Evolutionary conservation across 2,797 vertebrate species (phyloP).

Genomic region (Steatocranus sp.): DNA sequence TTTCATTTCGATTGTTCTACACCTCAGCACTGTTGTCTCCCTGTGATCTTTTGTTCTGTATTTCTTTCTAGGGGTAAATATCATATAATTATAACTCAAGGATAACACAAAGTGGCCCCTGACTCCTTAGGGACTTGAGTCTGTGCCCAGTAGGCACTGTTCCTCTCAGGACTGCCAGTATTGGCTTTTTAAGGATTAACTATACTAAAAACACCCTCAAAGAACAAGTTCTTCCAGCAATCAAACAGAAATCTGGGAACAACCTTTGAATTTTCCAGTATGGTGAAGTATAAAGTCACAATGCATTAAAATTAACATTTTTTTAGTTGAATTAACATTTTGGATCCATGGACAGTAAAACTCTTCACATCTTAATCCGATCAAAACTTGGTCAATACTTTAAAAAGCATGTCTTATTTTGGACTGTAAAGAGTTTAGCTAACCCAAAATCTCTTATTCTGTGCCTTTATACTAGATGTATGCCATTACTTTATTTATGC

Average conservation of each 20-base stretch:
- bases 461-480: not conserved
- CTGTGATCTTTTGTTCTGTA: not conserved
- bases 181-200: not conserved
- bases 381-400: not conserved
- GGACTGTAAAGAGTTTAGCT: not conserved
- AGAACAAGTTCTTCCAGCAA: not conserved
- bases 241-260: not conserved
- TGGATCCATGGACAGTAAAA: not conserved
- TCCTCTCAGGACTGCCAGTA: not conserved
- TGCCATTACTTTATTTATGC: not conserved
- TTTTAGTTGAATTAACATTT: not conserved
- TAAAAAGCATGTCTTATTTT: not conserved
- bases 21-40: not conserved
- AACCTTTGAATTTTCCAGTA: not conserved
- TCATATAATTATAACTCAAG: not conserved
- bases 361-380: not conserved
- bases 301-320: not conserved
- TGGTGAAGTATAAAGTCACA: not conserved
- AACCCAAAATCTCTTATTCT: not conserved
- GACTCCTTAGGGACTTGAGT: not conserved
- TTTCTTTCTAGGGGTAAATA: not conserved
- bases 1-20: not conserved
- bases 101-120: not conserved
- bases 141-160: not conserved
- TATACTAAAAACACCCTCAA: not conserved